Base-by-base conservation (phyloP, 2,888 invertebrate species). In the Ceramica pisi region DNA sequence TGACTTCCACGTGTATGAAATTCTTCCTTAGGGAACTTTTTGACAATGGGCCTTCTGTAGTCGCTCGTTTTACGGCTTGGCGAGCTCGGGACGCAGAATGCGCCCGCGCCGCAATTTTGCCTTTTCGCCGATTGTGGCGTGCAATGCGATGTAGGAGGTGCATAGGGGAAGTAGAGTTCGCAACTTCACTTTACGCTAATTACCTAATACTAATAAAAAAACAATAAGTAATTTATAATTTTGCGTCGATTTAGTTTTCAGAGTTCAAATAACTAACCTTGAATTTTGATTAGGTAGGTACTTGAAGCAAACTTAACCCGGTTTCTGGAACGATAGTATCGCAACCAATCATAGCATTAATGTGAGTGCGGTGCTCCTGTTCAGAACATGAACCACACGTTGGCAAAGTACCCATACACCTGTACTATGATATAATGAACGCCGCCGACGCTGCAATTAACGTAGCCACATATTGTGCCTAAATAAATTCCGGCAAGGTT, bases 51-150 rank as follows among this genome's bases (percentile, higher is more conserved):
- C 31, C 66, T 80, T 80, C 68, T 80, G 50, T 46, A 48, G n/a
- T 41, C 64, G 21, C 14, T 21, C 41, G 1, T 57, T 10, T 5
- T 1, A 21, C 26, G 69, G 44, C n/a, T 31, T 50, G 57, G 60
- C 41, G 59, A 71, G 69, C 68, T 72, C 72, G 78, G 69, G 81
- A 82, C 71, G 79, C 78, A 80, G 84, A 90, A 90, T 91, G 90
- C 84, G 88, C 74, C 78, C 48, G 84, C 86, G 86, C 83, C 81
- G 90, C 91, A 92, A 92, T 92, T 91, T 91, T 84, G 62, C 89
- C 87, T 90, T 92, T 92, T 91, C 90, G 87, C 89, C 89, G 88
- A 91, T 89, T 92, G 91, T 89, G 88, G 88, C 90, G 88, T 89
- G 90, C 89, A 86, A 79, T 82, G 86, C 83, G 82, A 81, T 80